Base-by-base conservation (phyloP, 2,113 vertebrate genomes). In the Takifugu bimaculatus region DNA sequence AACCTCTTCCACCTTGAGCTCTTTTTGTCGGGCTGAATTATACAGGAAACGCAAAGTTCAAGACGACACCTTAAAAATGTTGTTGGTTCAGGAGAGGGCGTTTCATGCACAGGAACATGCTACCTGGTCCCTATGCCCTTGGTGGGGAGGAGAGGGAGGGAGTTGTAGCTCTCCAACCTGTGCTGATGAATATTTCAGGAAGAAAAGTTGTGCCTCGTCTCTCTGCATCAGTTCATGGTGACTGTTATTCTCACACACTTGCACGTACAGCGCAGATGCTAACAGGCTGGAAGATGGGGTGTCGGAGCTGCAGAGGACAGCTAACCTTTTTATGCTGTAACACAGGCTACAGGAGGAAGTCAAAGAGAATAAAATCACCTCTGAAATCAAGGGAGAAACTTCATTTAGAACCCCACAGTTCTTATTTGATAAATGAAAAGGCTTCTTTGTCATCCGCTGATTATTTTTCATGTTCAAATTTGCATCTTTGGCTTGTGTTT, bases 141-240 rank as follows among this genome's bases (percentile, higher is more conserved):
- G 45, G 13, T 77, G 73, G 65, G 52, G 6, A 63, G 52, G 42
- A 66, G 47, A 61, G 43, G 4, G 43, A 10, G 45, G 45, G 45
- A n/a, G 7, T 78, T 65, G 76, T 70, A 65, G 6, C 79, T 75
- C 72, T 54, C 49, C 26, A 53, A 56, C 62, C 66, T 44, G 54
- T 5, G 50, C 35, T 51, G 58, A 78, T 88, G 51, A 89, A 87
- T 89, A 81, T 88, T 89, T 87, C 55, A 89, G 73, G 28, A 26
- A 39, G 26, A 76, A 66, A 75, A 75, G 55, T 39, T 80, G 71
- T 1, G 60, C 73, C 62, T 79, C 55, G 77, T 88, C 88, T 84
- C 79, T 74, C 75, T 70, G 66, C 79, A 85, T 88, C 79, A 84
- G 29, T 65, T 84, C 79, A 83, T 72, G 29, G 50, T 26, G 59